phyloP scores from a whole-genome alignment of 2,888 invertebrate genomes.

The Gymnocheta viridis region DNA sequence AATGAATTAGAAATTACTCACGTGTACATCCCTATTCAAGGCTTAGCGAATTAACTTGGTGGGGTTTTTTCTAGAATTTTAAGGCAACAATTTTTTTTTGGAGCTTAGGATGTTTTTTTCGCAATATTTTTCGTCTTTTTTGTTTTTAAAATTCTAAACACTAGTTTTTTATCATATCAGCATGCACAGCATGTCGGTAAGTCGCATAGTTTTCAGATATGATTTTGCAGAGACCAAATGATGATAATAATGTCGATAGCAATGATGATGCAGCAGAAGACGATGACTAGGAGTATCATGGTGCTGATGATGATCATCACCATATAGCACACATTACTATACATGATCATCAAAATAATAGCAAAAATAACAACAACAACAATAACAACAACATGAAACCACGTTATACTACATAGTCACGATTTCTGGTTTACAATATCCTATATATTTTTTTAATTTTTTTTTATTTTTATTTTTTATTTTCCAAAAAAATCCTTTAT shows the following conservation, averaged over 20 bases:
- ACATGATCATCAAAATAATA: conserved; percentile 61
- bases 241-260: conserved; percentile 52
- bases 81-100: conserved; percentile 37
- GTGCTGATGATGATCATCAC: conserved; percentile 38
- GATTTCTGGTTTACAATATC: conserved; percentile 67
- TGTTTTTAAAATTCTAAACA: conserved; percentile 50
- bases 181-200: conserved; percentile 70
- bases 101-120: background rate
- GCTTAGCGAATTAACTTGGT: conserved; percentile 6
- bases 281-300: conserved; percentile 1
- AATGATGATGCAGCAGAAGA: conserved; percentile 16
- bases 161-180: conserved; percentile 65
- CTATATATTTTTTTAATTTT: conserved; percentile 22
- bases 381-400: conserved; percentile 59
- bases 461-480: conserved; percentile 20
- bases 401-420: conserved; percentile 70
- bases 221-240: conserved; percentile 62
- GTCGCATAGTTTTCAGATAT: conserved; percentile 68
- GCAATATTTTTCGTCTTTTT: conserved; percentile 20
- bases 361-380: conserved; percentile 43
- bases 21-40: no score
- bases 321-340: conserved; percentile 67
- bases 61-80: conserved; percentile 14
- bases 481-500: conserved; percentile 44
- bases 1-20: no score